Base-by-base conservation (phyloP, 2,797 vertebrate species). In the Graptemys geographica region DNA sequence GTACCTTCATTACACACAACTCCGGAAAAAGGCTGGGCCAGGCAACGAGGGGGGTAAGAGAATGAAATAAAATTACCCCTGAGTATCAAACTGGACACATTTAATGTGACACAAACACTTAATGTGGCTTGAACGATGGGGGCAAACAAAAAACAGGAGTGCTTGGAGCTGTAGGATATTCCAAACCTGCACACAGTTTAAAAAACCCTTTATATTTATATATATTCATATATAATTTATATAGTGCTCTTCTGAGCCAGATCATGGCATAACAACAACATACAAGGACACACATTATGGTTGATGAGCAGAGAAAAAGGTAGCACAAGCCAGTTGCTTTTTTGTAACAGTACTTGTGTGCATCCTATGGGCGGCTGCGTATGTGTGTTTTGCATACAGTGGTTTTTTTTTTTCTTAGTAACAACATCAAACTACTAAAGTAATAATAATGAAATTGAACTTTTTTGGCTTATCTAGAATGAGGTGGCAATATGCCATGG, bases 171-270 rank as follows among this genome's bases (percentile, higher is more conserved):
- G 23, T 41, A 28, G 78, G 87, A 55, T 23, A 89, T 65, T 37
- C 79, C 89, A 92, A 84, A 88, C n/a, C 79, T 90, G 89, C n/a
- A 90, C 92, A 81, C 1, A 80, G 65, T 86, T 93, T 81, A 79
- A 78, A 11, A 25, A 49, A 57, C 91, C 80, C 62, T 90, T 93
- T 89, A 55, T 88, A 91, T 37, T 85, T 92, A 55, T 90, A 85
- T 15, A 81, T 62, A 2, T 94, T 44, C 93, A 88, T 95, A 86
- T 95, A 47, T 89, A 90, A 44, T 79, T 87, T 86, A 94, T 93
- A 93, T 94, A n/a, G 92, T 18, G 95, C 83, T 94, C 87, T 89
- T 69, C 10, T 52, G 93, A 95, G 92, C 80, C 4, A 11, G 94
- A 79, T 28, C 55, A 27, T 80, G 92, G 84, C 6, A 13, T 21